Percentiles rank a stretch among this genome's conserved stretches.
These are phyloP conservation scores for Carassius auratus DNA, from an alignment of 2,113 vertebrate species.

Conservation along the genomic window DNA sequence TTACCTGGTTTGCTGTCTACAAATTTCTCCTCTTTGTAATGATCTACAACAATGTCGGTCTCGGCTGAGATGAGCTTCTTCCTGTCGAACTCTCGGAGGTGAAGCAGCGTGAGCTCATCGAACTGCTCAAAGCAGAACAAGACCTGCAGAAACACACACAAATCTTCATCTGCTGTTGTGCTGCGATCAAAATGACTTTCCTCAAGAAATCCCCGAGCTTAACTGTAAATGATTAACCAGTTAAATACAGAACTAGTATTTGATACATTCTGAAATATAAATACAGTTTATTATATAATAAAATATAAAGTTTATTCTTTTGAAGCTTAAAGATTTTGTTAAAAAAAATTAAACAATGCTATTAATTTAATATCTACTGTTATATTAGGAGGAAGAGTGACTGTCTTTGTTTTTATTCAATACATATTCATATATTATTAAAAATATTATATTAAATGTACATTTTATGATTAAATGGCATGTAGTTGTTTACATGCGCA, in stretches of 20 bases:
- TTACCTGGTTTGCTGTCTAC: conserved; percentile 83
- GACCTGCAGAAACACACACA: conserved; percentile 76
- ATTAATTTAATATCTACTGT: too few species aligned
- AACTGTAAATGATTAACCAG: background rate
- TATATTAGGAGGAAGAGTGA: too few species aligned
- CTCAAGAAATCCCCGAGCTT: background rate
- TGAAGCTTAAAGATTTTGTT: too few species aligned
- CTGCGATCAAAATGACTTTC: background rate
- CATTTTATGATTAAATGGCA: background rate
- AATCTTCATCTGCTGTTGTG: background rate
- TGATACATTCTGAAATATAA: too few species aligned
- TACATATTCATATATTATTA: too few species aligned
- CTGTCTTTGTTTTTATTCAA: too few species aligned
- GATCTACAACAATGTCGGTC: conserved; percentile 96
- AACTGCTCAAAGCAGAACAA: conserved; percentile 98
- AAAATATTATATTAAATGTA: too few species aligned
- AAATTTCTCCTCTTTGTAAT: conserved; percentile 96
- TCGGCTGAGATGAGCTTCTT: conserved; percentile 96
- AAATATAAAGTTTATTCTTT: too few species aligned
- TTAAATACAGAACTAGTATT: too few species aligned
- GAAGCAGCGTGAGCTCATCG: conserved; percentile 93
- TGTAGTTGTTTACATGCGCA: too few species aligned
- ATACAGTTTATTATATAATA: too few species aligned
- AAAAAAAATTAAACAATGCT: too few species aligned
- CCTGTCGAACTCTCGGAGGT: conserved; percentile 92